These are phyloP conservation scores for Willowsia nigromaculata DNA, from an alignment of 2,888 invertebrate species.

Conservation along the genomic window DNA sequence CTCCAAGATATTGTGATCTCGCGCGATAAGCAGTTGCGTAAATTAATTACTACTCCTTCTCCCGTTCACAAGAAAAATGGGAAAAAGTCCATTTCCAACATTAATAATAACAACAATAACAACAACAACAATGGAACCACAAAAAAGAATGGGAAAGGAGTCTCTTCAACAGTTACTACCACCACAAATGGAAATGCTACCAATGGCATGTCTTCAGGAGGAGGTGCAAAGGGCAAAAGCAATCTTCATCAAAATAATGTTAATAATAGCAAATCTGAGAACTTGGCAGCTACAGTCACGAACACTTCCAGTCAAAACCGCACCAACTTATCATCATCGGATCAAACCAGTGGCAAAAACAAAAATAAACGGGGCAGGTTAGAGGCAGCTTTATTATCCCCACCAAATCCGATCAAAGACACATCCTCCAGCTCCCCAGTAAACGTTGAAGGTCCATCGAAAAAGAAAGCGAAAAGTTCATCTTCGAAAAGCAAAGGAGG, in stretches of 20 bases:
- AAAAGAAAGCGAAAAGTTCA: conserved; percentile 45
- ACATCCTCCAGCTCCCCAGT: not conserved
- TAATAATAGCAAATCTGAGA: not conserved
- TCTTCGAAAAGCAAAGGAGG: conserved; percentile 10
- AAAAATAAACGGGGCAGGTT: conserved; percentile 45
- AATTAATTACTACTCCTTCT: conserved; percentile 30
- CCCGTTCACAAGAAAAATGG: conserved; percentile 34
- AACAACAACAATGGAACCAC: conserved; percentile 5
- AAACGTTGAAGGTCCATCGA: conserved; percentile 21
- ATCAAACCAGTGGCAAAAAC: not conserved
- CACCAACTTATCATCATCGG: not conserved
- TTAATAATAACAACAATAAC: not conserved
- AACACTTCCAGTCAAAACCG: not conserved
- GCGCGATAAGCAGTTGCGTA: conserved; percentile 80
- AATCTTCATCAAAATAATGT: not conserved
- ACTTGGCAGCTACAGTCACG: not conserved
- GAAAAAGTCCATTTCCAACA: conserved; percentile 1
- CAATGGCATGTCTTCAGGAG: not conserved
- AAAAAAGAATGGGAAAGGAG: conserved; percentile 20
- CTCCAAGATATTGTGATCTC: conserved; percentile 88
- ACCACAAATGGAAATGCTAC: not conserved
- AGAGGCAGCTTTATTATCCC: conserved; percentile 37
- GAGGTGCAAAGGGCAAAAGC: not conserved
- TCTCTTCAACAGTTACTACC: not conserved
- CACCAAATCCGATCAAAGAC: conserved; percentile 39